These are phyloP conservation scores for Discoglossus pictus DNA, from an alignment of 2,797 vertebrate species.

Conservation along the genomic window DNA sequence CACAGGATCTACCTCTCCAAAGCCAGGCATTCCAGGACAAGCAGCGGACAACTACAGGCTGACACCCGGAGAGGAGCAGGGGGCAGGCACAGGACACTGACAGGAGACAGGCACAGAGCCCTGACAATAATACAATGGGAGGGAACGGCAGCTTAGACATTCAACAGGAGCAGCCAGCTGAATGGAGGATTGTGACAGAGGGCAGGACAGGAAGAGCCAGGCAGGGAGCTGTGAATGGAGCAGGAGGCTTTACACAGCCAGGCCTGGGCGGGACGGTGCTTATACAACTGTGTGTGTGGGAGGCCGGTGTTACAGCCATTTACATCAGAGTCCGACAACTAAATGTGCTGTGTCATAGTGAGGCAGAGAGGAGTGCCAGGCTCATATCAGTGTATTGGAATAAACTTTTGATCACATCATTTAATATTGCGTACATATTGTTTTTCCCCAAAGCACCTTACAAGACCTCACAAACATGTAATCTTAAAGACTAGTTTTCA, in stretches of 20 bases:
- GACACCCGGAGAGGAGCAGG: neutral
- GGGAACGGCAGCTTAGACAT: neutral
- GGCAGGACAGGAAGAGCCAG: neutral
- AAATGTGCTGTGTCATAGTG: constrained; percentile 54
- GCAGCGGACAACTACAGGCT: neutral
- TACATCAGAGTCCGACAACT: constrained; percentile 60
- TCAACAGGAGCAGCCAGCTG: too few species aligned
- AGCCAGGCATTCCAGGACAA: constrained; percentile 29
- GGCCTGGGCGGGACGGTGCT: neutral
- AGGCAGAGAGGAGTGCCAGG: too few species aligned
- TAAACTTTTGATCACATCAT: too few species aligned
- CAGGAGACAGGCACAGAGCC: neutral
- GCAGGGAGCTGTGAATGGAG: neutral
- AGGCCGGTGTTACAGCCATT: neutral
- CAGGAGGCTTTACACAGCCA: neutral
- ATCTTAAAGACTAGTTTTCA: too few species aligned
- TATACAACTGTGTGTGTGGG: constrained; percentile 7
- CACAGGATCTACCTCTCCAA: constrained; percentile 20
- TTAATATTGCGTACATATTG: too few species aligned
- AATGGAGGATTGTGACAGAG: neutral
- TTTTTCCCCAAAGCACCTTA: too few species aligned
- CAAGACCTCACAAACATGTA: too few species aligned
- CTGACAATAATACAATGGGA: neutral
- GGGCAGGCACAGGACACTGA: neutral
- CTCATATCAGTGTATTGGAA: too few species aligned